Base-by-base conservation (phyloP, 2,888 invertebrate genomes). In the Caenorhabditis plicata region DNA sequence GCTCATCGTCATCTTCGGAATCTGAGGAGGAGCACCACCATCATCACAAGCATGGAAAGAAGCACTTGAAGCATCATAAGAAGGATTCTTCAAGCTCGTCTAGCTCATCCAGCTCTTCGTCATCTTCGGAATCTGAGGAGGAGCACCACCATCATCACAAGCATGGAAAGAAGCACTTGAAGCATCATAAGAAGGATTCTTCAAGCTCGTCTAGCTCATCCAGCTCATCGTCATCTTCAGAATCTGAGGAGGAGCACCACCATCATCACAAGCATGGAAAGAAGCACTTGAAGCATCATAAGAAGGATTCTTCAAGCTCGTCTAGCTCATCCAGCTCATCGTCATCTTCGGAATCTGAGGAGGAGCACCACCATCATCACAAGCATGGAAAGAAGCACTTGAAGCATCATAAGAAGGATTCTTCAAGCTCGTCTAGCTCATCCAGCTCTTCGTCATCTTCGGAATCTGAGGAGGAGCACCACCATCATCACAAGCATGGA, bases 381-480 rank as follows among this genome's bases (percentile, higher is more conserved):
- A n/a, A n/a, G n/a, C n/a, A n/a, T n/a, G n/a, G n/a, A 36, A 54
- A 54, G 47, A 29, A 29, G 8, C 29, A 29, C 13, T 27, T 26
- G 27, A 55, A 49, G 55, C 44, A 49, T 42, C 53, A 54, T 20
- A 44, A 55, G 9, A 57, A 57, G 51, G 46, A 42, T 26, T 36
- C 32, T 0, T 49, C 26, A 17, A 39, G 40, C 35, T 45, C 39
- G 8, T 48, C 27, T 2, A 43, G 44, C 32, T 43, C 43, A 2
- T 52, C 52, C 9, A 50, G 50, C 31, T 45, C 50, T 1, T 45
- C 45, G 3, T 45, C 35, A 29, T 51, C 52, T 27, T 53, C 52
- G n/a, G 50, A 51, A 38, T 38, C 36, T 25, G 50, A 51, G 20
- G 38, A 51, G n/a, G 43, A 51, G 38, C 22, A 51, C 25, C 40